Conservation (phyloP, 2,797 vertebrate species). For the Onychomys leucogaster region DNA sequence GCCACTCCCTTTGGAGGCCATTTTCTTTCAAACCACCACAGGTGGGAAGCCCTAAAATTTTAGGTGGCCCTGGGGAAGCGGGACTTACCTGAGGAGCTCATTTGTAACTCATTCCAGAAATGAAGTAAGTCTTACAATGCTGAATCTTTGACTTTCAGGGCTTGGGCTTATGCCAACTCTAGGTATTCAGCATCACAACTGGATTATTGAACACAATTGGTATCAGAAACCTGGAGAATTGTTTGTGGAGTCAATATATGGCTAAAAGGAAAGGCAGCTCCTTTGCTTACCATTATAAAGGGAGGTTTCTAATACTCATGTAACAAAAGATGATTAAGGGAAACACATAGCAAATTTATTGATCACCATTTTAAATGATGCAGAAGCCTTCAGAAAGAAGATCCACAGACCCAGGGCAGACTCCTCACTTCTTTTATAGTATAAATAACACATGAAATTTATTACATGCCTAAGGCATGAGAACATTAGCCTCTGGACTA, state of each 20-base stretch:
- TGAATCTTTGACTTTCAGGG: neutral
- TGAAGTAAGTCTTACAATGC: neutral
- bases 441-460: neutral
- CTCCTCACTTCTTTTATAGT: neutral
- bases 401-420: neutral
- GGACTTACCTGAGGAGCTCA: neutral
- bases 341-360: neutral
- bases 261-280: neutral
- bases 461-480: conserved; percentile 14
- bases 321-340: neutral
- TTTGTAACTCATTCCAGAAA: neutral
- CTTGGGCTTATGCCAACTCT: neutral
- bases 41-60: neutral
- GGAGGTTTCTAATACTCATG: neutral
- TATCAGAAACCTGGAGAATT: neutral
- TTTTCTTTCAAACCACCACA: neutral
- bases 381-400: neutral
- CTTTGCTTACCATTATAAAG: neutral
- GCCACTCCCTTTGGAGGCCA: neutral
- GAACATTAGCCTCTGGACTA: neutral
- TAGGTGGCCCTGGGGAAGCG: neutral
- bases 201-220: neutral
- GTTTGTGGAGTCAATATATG: neutral
- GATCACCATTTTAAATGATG: neutral
- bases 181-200: neutral